Percentiles rank a stretch among this genome's conserved stretches.
Conservation (phyloP, 2,888 invertebrate genomes). For the Oxyteleia sp. region DNA sequence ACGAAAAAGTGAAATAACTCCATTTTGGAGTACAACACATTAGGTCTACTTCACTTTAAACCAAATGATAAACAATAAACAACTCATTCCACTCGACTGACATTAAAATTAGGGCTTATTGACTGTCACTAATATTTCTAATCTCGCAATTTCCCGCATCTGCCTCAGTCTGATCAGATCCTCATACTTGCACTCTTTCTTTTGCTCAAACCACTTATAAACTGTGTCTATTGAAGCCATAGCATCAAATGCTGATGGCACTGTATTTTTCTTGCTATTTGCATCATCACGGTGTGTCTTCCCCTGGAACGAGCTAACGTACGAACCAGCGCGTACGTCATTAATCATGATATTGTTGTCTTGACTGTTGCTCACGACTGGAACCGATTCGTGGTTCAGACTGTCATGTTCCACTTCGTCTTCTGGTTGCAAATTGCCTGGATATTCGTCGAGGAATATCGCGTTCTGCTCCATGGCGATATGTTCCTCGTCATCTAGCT, state of each 20-base stretch:
- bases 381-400: conserved; percentile 10
- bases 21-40: no score
- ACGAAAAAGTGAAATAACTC: no score
- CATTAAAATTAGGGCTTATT: conserved; percentile 34
- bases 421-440: conserved; percentile 24
- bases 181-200: conserved; percentile 48
- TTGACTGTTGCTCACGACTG: not conserved
- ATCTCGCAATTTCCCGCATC: conserved; percentile 57
- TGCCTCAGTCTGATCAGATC: conserved; percentile 57
- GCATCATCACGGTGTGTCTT: not conserved
- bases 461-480: conserved; percentile 40
- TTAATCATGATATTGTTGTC: conserved; percentile 24
- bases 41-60: no score
- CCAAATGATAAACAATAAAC: no score
- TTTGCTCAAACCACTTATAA: conserved; percentile 60
- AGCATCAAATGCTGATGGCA: conserved; percentile 64
- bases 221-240: conserved; percentile 55
- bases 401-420: conserved; percentile 29
- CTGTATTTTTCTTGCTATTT: conserved; percentile 4
- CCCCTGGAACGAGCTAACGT: not conserved
- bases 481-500: conserved; percentile 47
- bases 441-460: conserved; percentile 51
- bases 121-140: conserved; percentile 43
- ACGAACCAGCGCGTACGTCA: conserved; percentile 3
- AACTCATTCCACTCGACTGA: no score